phyloP scores from a whole-genome alignment of 2,797 vertebrate species.

The Heteromormyrus szaboi region DNA sequence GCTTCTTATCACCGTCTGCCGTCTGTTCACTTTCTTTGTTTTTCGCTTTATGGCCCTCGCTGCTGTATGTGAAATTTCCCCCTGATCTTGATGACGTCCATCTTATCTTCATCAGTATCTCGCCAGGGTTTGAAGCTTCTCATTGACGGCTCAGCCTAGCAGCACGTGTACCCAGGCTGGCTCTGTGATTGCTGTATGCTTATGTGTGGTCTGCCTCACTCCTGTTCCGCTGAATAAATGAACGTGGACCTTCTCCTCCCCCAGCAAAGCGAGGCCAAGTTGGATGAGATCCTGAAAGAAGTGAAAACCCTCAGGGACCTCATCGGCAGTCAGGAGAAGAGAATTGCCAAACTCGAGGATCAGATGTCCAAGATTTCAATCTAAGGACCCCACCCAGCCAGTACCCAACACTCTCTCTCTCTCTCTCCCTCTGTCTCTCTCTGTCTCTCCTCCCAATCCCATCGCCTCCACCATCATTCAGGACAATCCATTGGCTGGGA shows the following conservation, averaged over 20 bases:
- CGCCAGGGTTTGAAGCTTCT: not conserved
- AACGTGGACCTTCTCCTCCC: not conserved
- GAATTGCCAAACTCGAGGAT: constrained; percentile 92
- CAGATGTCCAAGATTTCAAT: constrained; percentile 85
- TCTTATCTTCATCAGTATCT: not conserved
- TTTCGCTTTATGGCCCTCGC: not conserved
- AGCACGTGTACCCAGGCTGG: not conserved
- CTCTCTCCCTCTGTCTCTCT: not conserved
- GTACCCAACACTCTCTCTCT: not conserved
- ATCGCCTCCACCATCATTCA: constrained; percentile 28
- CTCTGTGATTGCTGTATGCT: not conserved
- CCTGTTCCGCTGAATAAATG: not conserved
- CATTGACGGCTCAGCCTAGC: not conserved
- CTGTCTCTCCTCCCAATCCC: not conserved
- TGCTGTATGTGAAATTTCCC: not conserved
- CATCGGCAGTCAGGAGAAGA: constrained; percentile 86
- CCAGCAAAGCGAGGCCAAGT: constrained; percentile 89
- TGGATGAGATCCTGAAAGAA: constrained; percentile 94
- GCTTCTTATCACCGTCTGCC: not conserved
- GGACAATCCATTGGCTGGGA: constrained; percentile 41
- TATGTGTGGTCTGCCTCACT: not conserved
- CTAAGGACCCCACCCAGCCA: constrained; percentile 50
- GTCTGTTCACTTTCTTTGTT: not conserved
- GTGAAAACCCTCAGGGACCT: constrained; percentile 92
- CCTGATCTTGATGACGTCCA: not conserved